Evolutionary conservation across 1,140 invertebrate species (phyloP).

Genomic region (Asobara japonica): DNA sequence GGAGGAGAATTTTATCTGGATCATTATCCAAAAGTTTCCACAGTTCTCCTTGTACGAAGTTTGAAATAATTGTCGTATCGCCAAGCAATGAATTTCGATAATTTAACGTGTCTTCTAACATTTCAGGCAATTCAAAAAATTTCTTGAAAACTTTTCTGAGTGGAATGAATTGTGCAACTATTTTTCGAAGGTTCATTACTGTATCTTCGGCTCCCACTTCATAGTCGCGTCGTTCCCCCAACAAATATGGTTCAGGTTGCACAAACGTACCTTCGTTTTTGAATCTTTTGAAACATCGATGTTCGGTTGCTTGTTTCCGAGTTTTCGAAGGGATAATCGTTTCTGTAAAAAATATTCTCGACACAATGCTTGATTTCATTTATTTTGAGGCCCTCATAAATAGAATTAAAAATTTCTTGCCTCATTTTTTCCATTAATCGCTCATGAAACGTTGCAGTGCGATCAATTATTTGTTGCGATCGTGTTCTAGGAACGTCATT

Average conservation of each 20-base stretch:
- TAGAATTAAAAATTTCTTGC: too few relatives aligned
- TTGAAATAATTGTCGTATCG: conserved; percentile 29
- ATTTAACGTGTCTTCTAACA: conserved; percentile 16
- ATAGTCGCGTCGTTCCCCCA: conserved; percentile 20
- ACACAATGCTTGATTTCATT: too few relatives aligned
- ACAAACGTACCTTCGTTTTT: conserved; percentile 7
- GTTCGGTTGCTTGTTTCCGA: not conserved
- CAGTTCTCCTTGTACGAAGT: conserved; percentile 43
- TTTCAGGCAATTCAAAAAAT: conserved; percentile 32
- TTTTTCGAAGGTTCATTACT: not conserved
- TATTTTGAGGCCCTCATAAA: too few relatives aligned
- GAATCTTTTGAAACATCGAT: not conserved
- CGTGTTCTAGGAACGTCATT: not conserved
- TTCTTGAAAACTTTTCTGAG: conserved; percentile 24
- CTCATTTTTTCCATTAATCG: too few relatives aligned
- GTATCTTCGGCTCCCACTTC: not conserved
- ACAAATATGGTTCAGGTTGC: conserved; percentile 15
- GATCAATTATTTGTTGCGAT: not conserved
- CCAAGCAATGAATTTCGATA: not conserved
- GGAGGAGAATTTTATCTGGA: not conserved
- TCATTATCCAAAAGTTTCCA: not conserved
- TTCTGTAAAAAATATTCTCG: too few relatives aligned
- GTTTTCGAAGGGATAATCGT: not conserved
- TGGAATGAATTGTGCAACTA: conserved; percentile 14
- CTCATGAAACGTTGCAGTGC: too few relatives aligned